Percentiles rank a stretch among this genome's conserved stretches.
These are phyloP conservation scores for Trachythela sp. DNA, from an alignment of 64 coral and sea anemone species.

Conservation along the genomic window DNA sequence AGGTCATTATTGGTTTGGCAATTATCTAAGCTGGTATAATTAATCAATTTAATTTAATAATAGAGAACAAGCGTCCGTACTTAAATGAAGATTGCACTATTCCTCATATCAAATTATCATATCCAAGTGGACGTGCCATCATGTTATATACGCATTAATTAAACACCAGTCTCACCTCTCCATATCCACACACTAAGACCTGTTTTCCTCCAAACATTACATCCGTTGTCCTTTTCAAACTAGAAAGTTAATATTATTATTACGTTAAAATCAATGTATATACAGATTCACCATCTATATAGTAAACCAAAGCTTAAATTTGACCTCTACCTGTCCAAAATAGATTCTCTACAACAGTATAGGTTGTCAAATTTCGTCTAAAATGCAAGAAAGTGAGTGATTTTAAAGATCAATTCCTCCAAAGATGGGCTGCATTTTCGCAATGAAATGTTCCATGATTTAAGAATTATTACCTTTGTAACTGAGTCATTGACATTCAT, in stretches of 20 bases:
- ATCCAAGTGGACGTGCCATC: too few relatives aligned
- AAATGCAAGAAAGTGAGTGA: slow-evolving; percentile 22
- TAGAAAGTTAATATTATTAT: slow-evolving; percentile 6
- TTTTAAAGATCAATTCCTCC: background rate
- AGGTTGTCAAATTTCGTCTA: slow-evolving; percentile 99
- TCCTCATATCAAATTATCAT: too few relatives aligned
- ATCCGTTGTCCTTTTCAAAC: slow-evolving; percentile 99
- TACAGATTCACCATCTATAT: too few relatives aligned
- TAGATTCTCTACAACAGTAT: slow-evolving; percentile 99
- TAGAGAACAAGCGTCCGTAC: too few relatives aligned
- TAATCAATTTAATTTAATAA: too few relatives aligned
- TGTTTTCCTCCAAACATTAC: slow-evolving; percentile 99
- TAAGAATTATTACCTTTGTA: slow-evolving; percentile 62
- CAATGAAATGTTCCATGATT: background rate
- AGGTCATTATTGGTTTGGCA: background rate
- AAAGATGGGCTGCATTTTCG: background rate
- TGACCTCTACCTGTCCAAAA: slow-evolving; percentile 85
- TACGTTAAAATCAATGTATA: background rate
- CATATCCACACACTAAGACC: slow-evolving; percentile 99
- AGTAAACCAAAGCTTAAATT: too few relatives aligned
- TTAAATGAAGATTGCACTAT: too few relatives aligned
- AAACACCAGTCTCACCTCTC: slow-evolving; percentile 57
- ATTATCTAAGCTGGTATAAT: too few relatives aligned
- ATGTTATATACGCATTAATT: too few relatives aligned
- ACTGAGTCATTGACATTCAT: slow-evolving; percentile 99